Evolutionary conservation across 2,797 vertebrate species (phyloP), one percentile per base, ranked within the genome.

Genomic region (Phataginus tetradactyla): DNA sequence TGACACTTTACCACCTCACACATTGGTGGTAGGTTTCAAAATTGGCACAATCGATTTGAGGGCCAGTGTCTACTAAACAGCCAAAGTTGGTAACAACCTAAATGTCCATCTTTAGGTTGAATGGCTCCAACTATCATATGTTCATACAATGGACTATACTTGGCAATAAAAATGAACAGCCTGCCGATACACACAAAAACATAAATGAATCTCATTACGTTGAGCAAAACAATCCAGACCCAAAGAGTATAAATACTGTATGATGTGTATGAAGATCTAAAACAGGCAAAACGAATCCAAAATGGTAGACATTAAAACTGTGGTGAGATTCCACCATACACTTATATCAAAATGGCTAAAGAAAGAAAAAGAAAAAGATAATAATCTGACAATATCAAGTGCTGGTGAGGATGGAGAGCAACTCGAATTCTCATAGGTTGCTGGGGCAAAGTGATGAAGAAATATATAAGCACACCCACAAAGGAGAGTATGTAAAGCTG

Each of bases 91-190:
- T 95, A 96, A 75, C 79, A 69, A 83, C 13, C n/a, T 57, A 78
- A 39, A 78, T 9, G 45, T 39, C 72, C 51, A 72, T 10, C 9
- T 4, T 64, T 61, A 85, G 25, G 42, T 81, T 45, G 45, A 88
- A 69, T 20, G 27, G 27, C 85, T 79, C 68, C 88, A 91, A 83
- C 45, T 72, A 37, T 61, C 61, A 57, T 71, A 51, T 45, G 81
- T 39, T 92, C 83, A 88, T 15, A 71, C 34, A 85, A 39, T 25
- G 21, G 20, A 88, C 59, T 51, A 91, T 66, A 89, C 37, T 61
- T 53, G 45, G 42, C 37, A 68, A 45, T 23, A 89, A 93, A 91
- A 92, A 68, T 59, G 55, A 89, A 80, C 12, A 55, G 90, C 91
- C 49, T 90, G 11, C 49, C 72, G 27, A 53, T 49, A 87, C 27